A percentile compares a stretch with the other conserved stretches of the same genome.
Conservation (phyloP, 2,113 vertebrate genomes). For the Ardeotis arabs region DNA sequence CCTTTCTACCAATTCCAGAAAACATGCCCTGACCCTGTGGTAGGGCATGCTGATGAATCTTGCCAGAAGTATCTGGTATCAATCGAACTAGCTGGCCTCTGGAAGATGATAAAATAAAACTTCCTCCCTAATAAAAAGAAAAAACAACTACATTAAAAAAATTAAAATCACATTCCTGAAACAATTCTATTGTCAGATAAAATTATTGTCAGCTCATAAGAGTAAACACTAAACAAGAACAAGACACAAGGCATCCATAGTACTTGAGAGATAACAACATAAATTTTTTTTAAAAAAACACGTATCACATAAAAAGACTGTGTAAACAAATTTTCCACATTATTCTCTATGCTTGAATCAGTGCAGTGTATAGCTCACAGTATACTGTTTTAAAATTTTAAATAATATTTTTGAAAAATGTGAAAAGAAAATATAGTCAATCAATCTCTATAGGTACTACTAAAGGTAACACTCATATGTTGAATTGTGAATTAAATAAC, state of each 20-base stretch:
- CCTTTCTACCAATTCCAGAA: conserved; percentile 90
- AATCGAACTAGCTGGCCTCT: conserved; percentile 83
- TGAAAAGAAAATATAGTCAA: not conserved
- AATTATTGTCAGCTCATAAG: not conserved
- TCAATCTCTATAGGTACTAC: not conserved
- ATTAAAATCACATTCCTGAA: not conserved
- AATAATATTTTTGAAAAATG: not conserved
- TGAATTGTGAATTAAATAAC: not conserved
- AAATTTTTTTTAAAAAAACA: not conserved
- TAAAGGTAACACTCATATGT: not conserved
- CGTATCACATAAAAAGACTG: not conserved
- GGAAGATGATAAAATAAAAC: conserved; percentile 87
- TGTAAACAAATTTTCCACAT: not conserved
- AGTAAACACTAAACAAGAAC: not conserved
- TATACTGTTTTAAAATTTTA: not conserved
- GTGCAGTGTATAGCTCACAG: not conserved
- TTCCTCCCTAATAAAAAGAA: conserved; percentile 80
- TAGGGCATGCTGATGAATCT: conserved; percentile 81
- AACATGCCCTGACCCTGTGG: conserved; percentile 92
- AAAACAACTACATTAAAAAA: not conserved
- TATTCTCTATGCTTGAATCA: not conserved
- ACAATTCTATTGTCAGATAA: not conserved
- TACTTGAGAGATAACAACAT: not conserved
- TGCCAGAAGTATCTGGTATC: conserved; percentile 81
- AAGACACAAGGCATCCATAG: not conserved